Conservation (phyloP, 2,113 vertebrate genomes). For the Synchiropus splendidus region DNA sequence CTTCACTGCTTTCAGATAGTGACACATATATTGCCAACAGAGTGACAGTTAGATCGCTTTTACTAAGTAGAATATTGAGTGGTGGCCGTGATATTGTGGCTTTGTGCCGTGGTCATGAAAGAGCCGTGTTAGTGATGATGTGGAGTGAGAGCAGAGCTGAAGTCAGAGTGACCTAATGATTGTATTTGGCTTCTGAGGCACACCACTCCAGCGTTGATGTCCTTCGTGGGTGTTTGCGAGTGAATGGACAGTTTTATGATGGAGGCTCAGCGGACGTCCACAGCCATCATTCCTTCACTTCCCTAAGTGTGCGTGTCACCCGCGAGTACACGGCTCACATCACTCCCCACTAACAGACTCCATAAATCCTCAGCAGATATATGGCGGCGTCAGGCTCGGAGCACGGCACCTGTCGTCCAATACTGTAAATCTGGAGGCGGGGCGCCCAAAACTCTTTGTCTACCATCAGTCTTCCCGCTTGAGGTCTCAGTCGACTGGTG, state of each 20-base stretch:
- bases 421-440: slow-evolving; percentile 45
- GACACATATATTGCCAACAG: too few relatives aligned
- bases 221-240: slow-evolving; percentile 28
- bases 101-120: too few relatives aligned
- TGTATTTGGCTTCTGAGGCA: slow-evolving; percentile 3
- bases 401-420: slow-evolving; percentile 20
- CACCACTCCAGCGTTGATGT: slow-evolving; percentile 5
- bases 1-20: too few relatives aligned
- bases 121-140: slow-evolving; percentile 20
- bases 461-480: slow-evolving; percentile 35
- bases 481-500: slow-evolving; percentile 19
- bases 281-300: slow-evolving; percentile 43
- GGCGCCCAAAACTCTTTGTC: slow-evolving; percentile 36
- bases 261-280: slow-evolving; percentile 12
- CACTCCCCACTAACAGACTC: slow-evolving; percentile 30
- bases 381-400: slow-evolving; percentile 29
- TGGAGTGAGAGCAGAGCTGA: background rate
- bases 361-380: slow-evolving; percentile 52
- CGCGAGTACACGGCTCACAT: slow-evolving; percentile 25
- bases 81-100: too few relatives aligned
- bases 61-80: too few relatives aligned
- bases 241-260: slow-evolving; percentile 34
- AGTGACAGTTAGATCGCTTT: too few relatives aligned
- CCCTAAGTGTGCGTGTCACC: slow-evolving; percentile 36
- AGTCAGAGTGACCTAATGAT: slow-evolving; percentile 1